A percentile compares a stretch with the other conserved stretches of the same genome.
Evolutionary conservation across 2,797 vertebrate species (phyloP).

Genomic region (Catharus ustulatus): DNA sequence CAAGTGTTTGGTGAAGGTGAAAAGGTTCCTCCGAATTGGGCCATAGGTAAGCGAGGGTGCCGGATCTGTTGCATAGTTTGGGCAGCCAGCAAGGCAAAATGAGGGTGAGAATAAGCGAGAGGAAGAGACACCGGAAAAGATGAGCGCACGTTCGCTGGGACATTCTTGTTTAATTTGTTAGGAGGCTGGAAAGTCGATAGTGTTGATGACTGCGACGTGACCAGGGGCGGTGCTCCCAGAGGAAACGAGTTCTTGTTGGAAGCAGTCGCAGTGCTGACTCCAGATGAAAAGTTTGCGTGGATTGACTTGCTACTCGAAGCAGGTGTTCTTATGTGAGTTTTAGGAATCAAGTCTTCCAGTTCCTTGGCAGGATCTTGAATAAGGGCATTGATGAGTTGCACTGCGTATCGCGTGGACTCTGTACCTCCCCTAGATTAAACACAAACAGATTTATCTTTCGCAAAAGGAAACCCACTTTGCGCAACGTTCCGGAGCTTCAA

Average conservation of each 20-base stretch:
- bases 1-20: slow-evolving; percentile 93
- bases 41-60: slow-evolving; percentile 96
- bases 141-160: slow-evolving; percentile 89
- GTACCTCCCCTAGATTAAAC: slow-evolving; percentile 88
- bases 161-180: slow-evolving; percentile 90
- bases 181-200: slow-evolving; percentile 85
- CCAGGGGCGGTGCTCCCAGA: slow-evolving; percentile 84
- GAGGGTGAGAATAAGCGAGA: slow-evolving; percentile 94
- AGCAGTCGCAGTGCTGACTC: slow-evolving; percentile 83
- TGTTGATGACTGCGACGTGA: slow-evolving; percentile 90
- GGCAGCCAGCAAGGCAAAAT: slow-evolving; percentile 94
- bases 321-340: slow-evolving; percentile 95
- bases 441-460: not conserved
- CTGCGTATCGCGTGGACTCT: slow-evolving; percentile 95
- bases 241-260: slow-evolving; percentile 90
- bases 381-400: slow-evolving; percentile 97
- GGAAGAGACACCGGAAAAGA: slow-evolving; percentile 94
- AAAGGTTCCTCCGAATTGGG: slow-evolving; percentile 97
- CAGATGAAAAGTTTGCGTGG: slow-evolving; percentile 86
- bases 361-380: slow-evolving; percentile 99
- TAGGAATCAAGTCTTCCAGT: slow-evolving; percentile 97
- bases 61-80: slow-evolving; percentile 99
- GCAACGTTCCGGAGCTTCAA: accelerated
- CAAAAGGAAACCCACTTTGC: not conserved
- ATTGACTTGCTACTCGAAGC: slow-evolving; percentile 87